Conservation (phyloP, 2,797 vertebrate genomes). For the Lutra lutra region DNA sequence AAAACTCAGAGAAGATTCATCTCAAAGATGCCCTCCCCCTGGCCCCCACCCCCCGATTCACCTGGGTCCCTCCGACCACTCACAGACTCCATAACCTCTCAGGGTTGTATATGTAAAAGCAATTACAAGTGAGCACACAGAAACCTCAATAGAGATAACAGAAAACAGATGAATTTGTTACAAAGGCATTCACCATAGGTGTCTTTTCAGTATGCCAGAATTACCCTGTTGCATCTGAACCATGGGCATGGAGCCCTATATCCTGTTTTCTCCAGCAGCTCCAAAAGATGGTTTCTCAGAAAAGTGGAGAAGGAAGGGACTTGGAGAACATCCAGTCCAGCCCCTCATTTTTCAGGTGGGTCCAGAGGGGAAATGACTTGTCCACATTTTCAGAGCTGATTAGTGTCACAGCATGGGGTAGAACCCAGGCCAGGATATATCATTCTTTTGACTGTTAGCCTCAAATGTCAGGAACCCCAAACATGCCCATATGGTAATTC, state of each 20-base stretch:
- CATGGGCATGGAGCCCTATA: background rate
- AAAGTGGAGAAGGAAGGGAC: background rate
- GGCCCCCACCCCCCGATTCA: background rate
- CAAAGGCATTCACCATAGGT: background rate
- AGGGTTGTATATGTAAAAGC: background rate
- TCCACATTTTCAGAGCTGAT: background rate
- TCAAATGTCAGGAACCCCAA: background rate
- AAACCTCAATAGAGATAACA: background rate
- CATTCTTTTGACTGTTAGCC: background rate
- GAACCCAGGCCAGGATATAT: background rate
- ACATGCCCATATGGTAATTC: background rate
- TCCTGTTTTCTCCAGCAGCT: background rate
- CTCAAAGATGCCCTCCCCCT: background rate
- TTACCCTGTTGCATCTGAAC: background rate
- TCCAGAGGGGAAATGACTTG: background rate
- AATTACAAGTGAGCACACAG: background rate
- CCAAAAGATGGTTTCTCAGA: background rate
- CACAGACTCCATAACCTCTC: background rate
- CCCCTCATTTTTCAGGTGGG: background rate
- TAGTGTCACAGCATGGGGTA: background rate
- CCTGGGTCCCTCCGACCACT: background rate
- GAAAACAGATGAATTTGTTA: background rate
- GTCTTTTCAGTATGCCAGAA: background rate
- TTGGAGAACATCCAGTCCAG: background rate
- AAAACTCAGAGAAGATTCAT: background rate